Conservation (phyloP, 1,140 invertebrate species). For the Cepaea nemoralis region DNA sequence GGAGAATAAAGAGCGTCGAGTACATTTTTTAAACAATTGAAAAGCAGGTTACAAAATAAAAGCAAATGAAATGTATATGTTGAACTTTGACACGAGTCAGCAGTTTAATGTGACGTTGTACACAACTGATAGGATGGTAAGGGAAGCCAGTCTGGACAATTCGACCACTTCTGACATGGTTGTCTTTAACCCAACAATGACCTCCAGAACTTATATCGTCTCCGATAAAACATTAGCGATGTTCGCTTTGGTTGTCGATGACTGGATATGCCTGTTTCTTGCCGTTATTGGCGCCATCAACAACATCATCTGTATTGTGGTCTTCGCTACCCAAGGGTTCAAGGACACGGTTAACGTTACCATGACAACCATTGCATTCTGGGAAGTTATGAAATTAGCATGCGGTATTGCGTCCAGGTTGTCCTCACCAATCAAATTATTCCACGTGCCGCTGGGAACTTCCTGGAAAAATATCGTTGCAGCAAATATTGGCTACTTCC, state of each 20-base stretch:
- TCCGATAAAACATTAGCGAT: not conserved
- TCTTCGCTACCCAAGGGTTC: constrained; percentile 4
- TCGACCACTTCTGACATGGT: too few species aligned
- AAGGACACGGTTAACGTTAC: constrained; percentile 18
- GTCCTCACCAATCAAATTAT: not conserved
- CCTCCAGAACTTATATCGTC: not conserved
- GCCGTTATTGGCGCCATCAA: not conserved
- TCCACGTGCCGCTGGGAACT: not conserved
- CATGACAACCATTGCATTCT: constrained; percentile 22
- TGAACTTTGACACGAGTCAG: too few species aligned
- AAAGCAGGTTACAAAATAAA: too few species aligned
- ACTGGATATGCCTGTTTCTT: not conserved
- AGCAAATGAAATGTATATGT: too few species aligned
- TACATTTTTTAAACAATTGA: too few species aligned
- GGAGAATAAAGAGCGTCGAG: too few species aligned
- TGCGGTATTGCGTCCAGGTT: not conserved
- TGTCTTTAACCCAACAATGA: not conserved
- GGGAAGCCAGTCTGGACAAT: too few species aligned
- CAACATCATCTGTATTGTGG: not conserved
- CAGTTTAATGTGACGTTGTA: too few species aligned
- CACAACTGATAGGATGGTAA: too few species aligned
- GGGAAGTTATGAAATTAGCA: not conserved
- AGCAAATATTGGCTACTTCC: not conserved
- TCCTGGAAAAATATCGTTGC: constrained; percentile 8
- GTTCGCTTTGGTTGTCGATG: not conserved